A percentile compares a stretch with the other conserved stretches of the same genome.
Evolutionary conservation across 2,888 invertebrate species (phyloP).

Genomic region (Octodonta nipae): DNA sequence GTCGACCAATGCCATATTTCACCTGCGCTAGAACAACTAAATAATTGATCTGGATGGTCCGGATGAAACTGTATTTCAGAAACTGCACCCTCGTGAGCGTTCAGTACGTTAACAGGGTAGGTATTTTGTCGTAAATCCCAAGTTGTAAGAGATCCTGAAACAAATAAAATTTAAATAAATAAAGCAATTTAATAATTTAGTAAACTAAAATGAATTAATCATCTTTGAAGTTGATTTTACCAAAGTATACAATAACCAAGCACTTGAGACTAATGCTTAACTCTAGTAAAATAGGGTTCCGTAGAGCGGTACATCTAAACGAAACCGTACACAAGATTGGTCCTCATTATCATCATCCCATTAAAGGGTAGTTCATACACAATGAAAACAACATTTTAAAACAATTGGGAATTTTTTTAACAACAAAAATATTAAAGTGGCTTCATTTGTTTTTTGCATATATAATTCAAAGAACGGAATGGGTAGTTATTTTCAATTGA

Average conservation of each 20-base stretch:
- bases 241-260: slow-evolving; percentile 1
- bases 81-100: slow-evolving; percentile 61
- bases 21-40: slow-evolving; percentile 68
- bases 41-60: slow-evolving; percentile 68
- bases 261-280: neutral
- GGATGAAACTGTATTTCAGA: slow-evolving; percentile 82
- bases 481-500: no score
- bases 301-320: neutral
- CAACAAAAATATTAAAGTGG: no score
- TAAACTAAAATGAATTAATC: no score
- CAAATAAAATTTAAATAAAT: neutral
- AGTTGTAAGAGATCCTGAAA: slow-evolving; percentile 56
- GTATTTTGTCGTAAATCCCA: slow-evolving; percentile 81
- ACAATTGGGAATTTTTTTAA: no score
- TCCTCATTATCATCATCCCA: no score
- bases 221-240: slow-evolving; percentile 1
- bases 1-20: slow-evolving; percentile 86
- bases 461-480: no score
- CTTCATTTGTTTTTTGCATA: no score
- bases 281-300: neutral
- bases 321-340: no score
- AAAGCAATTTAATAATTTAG: no score
- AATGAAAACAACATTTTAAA: no score
- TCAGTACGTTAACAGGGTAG: slow-evolving; percentile 68
- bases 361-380: no score